These are phyloP conservation scores for Agrotis exclamationis DNA, from an alignment of 2,888 invertebrate genomes.

Conservation along the genomic window DNA sequence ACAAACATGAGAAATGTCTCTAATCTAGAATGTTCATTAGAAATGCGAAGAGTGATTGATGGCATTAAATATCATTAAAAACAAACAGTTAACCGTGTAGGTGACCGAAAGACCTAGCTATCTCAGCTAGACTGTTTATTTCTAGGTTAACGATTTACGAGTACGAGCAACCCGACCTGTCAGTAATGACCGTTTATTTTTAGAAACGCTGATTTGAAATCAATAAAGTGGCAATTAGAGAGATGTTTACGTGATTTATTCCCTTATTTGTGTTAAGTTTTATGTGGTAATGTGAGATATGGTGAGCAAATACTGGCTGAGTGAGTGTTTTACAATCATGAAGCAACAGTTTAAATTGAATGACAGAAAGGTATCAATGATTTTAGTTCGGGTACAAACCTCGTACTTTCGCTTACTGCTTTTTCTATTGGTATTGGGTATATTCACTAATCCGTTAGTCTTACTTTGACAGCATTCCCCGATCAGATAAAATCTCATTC, in stretches of 20 bases:
- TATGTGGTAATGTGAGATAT: conserved; percentile 14
- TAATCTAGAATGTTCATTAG: conserved; percentile 31
- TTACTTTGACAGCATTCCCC: not conserved
- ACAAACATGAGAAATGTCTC: conserved; percentile 28
- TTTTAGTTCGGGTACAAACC: too few relatives aligned
- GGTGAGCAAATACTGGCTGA: not conserved
- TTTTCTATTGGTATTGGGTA: not conserved
- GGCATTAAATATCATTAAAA: conserved; percentile 48
- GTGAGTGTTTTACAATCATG: not conserved
- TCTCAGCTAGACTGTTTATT: conserved; percentile 49
- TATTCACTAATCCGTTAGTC: not conserved
- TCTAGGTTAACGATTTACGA: conserved; percentile 62
- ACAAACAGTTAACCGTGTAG: conserved; percentile 18
- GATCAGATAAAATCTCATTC: not conserved
- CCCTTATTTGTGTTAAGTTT: conserved; percentile 22
- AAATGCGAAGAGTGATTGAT: conserved; percentile 29
- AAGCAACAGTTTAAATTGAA: not conserved
- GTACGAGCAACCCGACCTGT: conserved; percentile 42
- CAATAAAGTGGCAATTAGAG: conserved; percentile 56
- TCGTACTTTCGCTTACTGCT: not conserved
- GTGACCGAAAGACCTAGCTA: conserved; percentile 64
- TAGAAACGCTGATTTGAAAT: conserved; percentile 53
- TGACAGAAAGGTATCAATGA: not conserved
- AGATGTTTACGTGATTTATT: conserved; percentile 49
- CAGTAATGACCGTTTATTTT: conserved; percentile 44